These are phyloP conservation scores for Ferdinandea cuprea DNA, from an alignment of 2,888 invertebrate genomes.

Conservation along the genomic window DNA sequence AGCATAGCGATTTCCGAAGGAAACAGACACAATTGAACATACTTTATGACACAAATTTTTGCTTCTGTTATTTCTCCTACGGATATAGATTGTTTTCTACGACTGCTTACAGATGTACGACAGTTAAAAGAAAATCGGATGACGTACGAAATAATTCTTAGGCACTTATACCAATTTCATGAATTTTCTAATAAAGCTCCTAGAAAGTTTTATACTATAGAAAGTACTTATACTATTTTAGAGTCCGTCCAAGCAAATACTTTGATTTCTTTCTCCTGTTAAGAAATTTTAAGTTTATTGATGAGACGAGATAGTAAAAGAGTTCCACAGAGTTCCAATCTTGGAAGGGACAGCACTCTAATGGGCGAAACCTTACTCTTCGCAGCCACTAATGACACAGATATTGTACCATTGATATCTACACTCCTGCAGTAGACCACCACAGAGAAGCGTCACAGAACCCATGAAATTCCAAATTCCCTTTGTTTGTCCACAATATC, in stretches of 20 bases:
- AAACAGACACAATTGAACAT: not conserved
- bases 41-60: not conserved
- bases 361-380: slow-evolving; percentile 1
- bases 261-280: slow-evolving; percentile 6
- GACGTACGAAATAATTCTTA: not conserved
- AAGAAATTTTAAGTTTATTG: too few relatives aligned
- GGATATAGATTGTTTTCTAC: not conserved
- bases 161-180: not conserved
- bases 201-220: too few relatives aligned
- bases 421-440: not conserved
- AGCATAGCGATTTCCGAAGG: not conserved
- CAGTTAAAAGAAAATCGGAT: not conserved
- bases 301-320: too few relatives aligned
- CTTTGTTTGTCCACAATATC: not conserved
- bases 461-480: not conserved
- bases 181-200: not conserved
- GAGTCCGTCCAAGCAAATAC: not conserved
- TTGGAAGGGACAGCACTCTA: slow-evolving; percentile 10
- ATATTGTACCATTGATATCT: too few relatives aligned
- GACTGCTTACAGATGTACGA: not conserved
- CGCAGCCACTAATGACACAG: slow-evolving; percentile 1
- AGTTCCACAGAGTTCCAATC: slow-evolving; percentile 10
- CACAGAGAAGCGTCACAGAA: slow-evolving; percentile 13
- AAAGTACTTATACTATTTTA: too few relatives aligned
- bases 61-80: not conserved